Conservation (phyloP, 1,140 invertebrate species). For the Leptinotarsa defecta region DNA sequence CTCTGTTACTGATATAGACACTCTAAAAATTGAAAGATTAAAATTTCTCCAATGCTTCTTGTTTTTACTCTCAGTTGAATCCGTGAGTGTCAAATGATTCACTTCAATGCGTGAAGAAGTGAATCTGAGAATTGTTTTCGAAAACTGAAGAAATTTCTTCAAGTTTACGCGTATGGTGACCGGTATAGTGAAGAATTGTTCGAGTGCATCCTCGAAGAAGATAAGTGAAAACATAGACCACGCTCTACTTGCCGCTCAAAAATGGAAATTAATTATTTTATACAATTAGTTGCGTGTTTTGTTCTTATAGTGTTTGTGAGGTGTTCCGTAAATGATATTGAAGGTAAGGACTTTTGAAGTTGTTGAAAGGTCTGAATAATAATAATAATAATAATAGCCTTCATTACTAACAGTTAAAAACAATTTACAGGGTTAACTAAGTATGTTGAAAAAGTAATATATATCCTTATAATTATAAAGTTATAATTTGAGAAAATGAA, state of each 20-base stretch:
- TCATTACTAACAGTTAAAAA: too few relatives aligned
- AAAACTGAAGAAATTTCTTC: neutral
- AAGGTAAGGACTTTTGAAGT: slow-evolving; percentile 34
- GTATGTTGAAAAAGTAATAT: too few relatives aligned
- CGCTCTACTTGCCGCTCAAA: slow-evolving; percentile 50
- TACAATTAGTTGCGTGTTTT: slow-evolving; percentile 48
- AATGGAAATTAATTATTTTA: slow-evolving; percentile 49
- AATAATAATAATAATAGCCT: too few relatives aligned
- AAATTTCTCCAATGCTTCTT: slow-evolving; percentile 48
- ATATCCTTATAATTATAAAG: too few relatives aligned
- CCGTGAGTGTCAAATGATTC: slow-evolving; percentile 31
- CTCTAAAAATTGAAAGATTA: slow-evolving; percentile 46
- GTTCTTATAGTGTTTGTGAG: slow-evolving; percentile 39
- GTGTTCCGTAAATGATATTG: slow-evolving; percentile 51
- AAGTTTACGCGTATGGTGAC: slow-evolving; percentile 23
- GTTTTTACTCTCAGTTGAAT: slow-evolving; percentile 46
- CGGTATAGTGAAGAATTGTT: slow-evolving; percentile 5
- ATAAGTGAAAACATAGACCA: slow-evolving; percentile 45
- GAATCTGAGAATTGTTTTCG: slow-evolving; percentile 1
- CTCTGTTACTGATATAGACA: slow-evolving; percentile 35
- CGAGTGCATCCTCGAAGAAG: slow-evolving; percentile 24
- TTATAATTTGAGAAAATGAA: too few relatives aligned
- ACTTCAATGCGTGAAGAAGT: slow-evolving; percentile 6
- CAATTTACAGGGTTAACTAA: too few relatives aligned
- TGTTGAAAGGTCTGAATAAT: too few relatives aligned